Conservation (phyloP, 2,797 vertebrate species). For the Philypnodon macrostomus region DNA sequence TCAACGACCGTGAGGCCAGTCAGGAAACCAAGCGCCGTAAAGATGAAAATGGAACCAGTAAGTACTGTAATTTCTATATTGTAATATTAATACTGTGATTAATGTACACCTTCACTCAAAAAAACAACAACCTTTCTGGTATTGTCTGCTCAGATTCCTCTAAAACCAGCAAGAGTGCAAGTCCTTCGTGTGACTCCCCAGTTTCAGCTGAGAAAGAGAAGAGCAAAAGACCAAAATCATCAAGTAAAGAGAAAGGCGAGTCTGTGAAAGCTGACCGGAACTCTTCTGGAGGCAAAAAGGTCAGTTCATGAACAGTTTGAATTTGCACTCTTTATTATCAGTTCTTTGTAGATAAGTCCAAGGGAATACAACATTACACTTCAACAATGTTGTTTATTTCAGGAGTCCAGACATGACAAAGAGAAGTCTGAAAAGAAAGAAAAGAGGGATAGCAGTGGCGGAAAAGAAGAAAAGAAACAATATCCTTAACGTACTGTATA, state of each 20-base stretch:
- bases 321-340: background rate
- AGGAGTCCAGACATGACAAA: conserved; percentile 95
- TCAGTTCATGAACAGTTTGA: conserved; percentile 26
- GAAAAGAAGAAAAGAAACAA: conserved; percentile 98
- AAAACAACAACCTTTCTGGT: too few relatives aligned
- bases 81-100: too few relatives aligned
- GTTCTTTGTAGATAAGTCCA: background rate
- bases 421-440: conserved; percentile 96
- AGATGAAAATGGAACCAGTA: conserved; percentile 94
- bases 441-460: conserved; percentile 88
- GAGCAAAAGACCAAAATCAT: conserved; percentile 90
- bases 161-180: conserved; percentile 92
- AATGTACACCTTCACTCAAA: too few relatives aligned
- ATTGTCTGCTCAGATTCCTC: conserved; percentile 81
- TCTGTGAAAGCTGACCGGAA: conserved; percentile 88
- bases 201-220: conserved; percentile 85
- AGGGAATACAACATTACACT: too few relatives aligned
- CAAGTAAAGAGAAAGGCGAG: conserved; percentile 91
- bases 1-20: conserved; percentile 84
- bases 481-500: conserved; percentile 81
- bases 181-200: conserved; percentile 89
- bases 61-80: too few relatives aligned
- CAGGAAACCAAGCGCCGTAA: conserved; percentile 90
- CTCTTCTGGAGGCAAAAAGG: conserved; percentile 91
- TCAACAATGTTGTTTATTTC: conserved; percentile 16